phyloP scores from a whole-genome alignment of 1,140 invertebrate genomes.

The Metopolophium dirhodum region DNA sequence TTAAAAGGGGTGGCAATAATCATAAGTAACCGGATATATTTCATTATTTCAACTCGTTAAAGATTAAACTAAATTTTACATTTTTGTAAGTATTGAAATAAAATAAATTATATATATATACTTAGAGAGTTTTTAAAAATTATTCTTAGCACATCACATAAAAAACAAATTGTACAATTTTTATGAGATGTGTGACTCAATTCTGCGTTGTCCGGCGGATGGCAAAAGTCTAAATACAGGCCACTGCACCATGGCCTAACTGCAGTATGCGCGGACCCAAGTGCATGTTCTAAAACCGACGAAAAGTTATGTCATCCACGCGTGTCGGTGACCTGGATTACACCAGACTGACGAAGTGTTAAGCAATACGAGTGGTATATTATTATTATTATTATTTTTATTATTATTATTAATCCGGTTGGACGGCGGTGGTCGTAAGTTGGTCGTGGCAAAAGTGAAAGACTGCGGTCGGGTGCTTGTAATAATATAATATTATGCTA shows the following conservation, averaged over 20 bases:
- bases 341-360: constrained; percentile 26
- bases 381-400: neutral
- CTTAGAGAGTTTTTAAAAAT: neutral
- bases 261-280: neutral
- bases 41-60: too few species aligned
- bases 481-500: neutral
- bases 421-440: neutral
- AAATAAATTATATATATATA: neutral
- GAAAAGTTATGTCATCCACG: neutral
- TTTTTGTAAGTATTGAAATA: neutral
- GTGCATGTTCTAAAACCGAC: neutral
- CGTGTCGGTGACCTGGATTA: neutral
- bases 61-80: too few species aligned
- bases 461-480: neutral
- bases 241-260: neutral
- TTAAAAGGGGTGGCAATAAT: too few species aligned
- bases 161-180: neutral
- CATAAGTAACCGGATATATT: too few species aligned
- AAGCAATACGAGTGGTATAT: neutral
- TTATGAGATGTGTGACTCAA: neutral
- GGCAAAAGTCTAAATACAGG: neutral
- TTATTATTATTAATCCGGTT: constrained; percentile 9
- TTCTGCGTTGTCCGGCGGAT: neutral
- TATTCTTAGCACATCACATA: neutral
- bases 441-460: constrained; percentile 30